Evolutionary conservation across 2,888 invertebrate species (phyloP).

Genomic region (Syrphus vitripennis): DNA sequence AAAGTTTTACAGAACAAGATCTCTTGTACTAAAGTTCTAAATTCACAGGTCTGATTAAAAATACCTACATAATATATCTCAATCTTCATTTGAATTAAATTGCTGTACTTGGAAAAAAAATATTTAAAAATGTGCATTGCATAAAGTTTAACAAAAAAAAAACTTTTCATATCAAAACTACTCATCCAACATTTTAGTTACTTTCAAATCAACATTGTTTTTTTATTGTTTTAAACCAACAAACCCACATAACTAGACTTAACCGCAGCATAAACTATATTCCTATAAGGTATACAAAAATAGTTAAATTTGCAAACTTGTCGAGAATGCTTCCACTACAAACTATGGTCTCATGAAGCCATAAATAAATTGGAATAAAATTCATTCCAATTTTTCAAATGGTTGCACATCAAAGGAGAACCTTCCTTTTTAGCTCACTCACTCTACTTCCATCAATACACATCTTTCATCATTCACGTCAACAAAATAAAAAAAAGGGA

Average conservation of each 20-base stretch:
- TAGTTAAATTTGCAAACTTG: conserved; percentile 13
- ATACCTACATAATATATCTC: no score
- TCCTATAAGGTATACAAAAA: conserved; percentile 3
- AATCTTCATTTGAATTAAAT: no score
- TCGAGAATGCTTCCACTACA: background rate
- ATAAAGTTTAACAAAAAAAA: background rate
- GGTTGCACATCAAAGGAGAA: conserved; percentile 49
- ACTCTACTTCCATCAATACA: conserved; percentile 23
- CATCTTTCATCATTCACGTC: conserved; percentile 36
- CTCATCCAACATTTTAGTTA: background rate
- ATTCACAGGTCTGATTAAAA: no score
- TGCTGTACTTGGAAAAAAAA: no score
- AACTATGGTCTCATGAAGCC: conserved; percentile 11
- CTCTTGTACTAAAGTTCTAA: no score
- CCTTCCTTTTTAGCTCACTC: conserved; percentile 21
- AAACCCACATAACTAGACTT: background rate
- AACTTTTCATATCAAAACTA: background rate
- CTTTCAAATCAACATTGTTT: background rate
- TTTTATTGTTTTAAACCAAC: background rate
- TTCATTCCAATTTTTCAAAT: conserved; percentile 44
- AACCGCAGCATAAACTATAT: background rate
- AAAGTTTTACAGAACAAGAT: no score
- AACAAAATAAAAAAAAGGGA: conserved; percentile 7
- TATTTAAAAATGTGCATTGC: background rate
- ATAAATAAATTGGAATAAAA: conserved; percentile 41